Base-by-base conservation (phyloP, 2,113 vertebrate species). In the Tetrao urogallus region DNA sequence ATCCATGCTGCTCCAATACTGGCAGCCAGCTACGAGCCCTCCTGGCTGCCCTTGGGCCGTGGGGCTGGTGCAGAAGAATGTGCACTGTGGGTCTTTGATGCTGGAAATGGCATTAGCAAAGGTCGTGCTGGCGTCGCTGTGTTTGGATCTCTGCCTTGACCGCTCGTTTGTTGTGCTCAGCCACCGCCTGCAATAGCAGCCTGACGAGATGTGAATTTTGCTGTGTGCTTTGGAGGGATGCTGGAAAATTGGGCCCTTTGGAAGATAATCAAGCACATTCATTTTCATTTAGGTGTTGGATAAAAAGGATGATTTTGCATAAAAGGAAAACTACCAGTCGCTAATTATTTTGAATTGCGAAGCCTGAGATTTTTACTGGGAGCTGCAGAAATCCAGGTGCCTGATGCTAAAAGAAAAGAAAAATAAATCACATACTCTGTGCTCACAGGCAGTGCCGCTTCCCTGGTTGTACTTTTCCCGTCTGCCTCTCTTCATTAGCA, bases 211-310 rank as follows among this genome's bases (percentile, higher is more conserved):
- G 22, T 2, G 24, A 27, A 60, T 91, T 94, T 65, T 92, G 73
- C 95, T 88, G 79, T 36, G 79, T 52, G 89, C 89, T 86, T 95
- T 0, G 13, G 79, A 95, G 79, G 3, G 2, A n/a, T 60, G 85
- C 73, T 74, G 50, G 84, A 90, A 97, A 97, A 95, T 94, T 67
- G 96, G 73, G 65, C 79, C 93, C 85, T 97, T 93, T 97, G 85
- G 84, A 96, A 81, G 95, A 93, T 95, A 97, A 97, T 97, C 95
- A 96, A 90, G 96, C 95, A 67, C 76, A 97, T 97, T 96, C 96
- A 96, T 92, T 96, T 96, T 93, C 95, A 96, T 96, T 95, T 96
- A 96, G 96, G 96, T 97, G 94, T 94, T 88, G 88, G 95, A 96
- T 97, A 80, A 96, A 97, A 96, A 93, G 94, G 88, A 94, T 96